phyloP scores from a whole-genome alignment of 1,140 invertebrate genomes.

The Vollenhovia emeryi region DNA sequence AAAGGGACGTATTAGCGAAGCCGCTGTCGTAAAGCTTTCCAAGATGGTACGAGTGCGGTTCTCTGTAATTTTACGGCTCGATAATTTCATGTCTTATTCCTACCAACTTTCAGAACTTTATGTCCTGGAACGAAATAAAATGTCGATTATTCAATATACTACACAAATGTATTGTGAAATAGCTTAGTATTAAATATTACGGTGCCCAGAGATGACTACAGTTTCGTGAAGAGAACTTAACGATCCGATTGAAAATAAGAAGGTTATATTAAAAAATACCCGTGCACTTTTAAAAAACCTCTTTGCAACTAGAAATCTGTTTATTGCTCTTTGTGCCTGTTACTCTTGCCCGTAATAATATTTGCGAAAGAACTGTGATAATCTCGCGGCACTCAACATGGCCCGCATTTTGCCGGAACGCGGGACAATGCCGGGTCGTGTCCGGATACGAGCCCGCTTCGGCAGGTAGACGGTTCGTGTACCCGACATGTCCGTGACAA shows the following conservation, averaged over 20 bases:
- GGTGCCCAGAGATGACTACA: neutral
- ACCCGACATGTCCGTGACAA: constrained; percentile 33
- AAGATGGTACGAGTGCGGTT: neutral
- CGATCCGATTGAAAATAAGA: neutral
- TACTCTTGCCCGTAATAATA: neutral
- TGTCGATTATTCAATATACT: neutral
- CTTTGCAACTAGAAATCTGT: neutral
- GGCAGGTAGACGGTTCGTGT: constrained; percentile 50
- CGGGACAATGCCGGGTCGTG: constrained; percentile 12
- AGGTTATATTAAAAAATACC: neutral
- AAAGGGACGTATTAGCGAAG: neutral
- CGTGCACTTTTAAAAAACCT: neutral
- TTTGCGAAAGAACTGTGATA: constrained; percentile 14
- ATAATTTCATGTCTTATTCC: constrained; percentile 38
- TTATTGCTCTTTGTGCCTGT: neutral
- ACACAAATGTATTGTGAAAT: neutral
- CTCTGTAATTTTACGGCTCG: constrained; percentile 43
- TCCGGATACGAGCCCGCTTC: constrained; percentile 38
- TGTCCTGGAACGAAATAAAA: constrained; percentile 6
- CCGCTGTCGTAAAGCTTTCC: neutral
- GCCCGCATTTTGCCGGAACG: constrained; percentile 25
- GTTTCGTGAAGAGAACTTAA: neutral
- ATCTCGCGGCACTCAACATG: neutral
- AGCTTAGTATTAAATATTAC: neutral
- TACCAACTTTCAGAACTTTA: constrained; percentile 15